Evolutionary conservation across 2,888 invertebrate species (phyloP).

Genomic region (Lycophotia porphyrea): DNA sequence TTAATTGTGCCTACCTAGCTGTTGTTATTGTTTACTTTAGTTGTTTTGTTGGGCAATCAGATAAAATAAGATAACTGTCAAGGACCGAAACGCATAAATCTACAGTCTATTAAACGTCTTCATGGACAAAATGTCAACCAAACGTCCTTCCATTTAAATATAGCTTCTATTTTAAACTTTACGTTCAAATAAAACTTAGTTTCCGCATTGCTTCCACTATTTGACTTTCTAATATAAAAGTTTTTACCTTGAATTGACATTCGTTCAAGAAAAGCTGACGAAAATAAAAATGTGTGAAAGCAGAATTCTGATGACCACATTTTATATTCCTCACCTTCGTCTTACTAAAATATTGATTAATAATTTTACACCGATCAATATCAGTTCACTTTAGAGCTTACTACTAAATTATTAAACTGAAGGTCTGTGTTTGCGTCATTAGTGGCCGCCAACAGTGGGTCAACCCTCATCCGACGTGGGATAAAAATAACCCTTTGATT

Average conservation of each 20-base stretch:
- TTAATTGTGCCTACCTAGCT: background rate
- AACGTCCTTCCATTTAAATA: constrained; percentile 6
- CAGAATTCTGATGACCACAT: background rate
- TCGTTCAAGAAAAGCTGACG: background rate
- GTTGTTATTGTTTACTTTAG: background rate
- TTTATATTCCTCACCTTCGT: constrained; percentile 26
- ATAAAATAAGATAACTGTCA: background rate
- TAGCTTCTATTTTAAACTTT: constrained; percentile 9
- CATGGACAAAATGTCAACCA: background rate
- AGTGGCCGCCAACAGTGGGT: constrained; percentile 68
- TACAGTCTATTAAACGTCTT: background rate
- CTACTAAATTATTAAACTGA: constrained; percentile 68
- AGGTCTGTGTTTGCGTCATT: constrained; percentile 77
- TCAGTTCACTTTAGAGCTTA: constrained; percentile 25
- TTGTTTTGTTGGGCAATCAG: background rate
- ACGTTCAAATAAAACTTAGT: constrained; percentile 8
- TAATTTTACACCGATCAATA: constrained; percentile 34
- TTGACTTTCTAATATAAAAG: background rate
- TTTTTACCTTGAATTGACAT: background rate
- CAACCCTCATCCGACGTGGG: constrained; percentile 68
- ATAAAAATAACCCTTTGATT: constrained; percentile 72
- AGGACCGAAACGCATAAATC: constrained; percentile 1
- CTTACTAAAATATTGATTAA: constrained; percentile 56
- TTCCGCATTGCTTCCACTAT: constrained; percentile 17
- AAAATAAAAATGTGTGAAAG: constrained; percentile 13